Percentiles rank a stretch among this genome's conserved stretches.
These are phyloP conservation scores for Smittia aterrima DNA, from an alignment of 2,888 invertebrate genomes.

Conservation along the genomic window DNA sequence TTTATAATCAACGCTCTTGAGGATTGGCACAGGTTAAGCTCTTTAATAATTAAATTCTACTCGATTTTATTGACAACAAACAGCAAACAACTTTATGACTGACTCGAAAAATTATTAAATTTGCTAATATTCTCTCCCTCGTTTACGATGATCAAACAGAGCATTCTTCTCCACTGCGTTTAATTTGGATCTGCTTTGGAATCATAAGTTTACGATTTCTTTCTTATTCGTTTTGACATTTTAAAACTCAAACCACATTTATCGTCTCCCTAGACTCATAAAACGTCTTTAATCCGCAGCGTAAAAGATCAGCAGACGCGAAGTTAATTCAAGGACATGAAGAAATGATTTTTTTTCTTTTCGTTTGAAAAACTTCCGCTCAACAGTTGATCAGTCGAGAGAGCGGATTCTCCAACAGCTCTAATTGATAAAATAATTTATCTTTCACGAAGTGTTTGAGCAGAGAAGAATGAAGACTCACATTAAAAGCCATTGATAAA, in stretches of 20 bases:
- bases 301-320: neutral
- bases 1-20: neutral
- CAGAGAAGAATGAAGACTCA: conserved; percentile 16
- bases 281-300: neutral
- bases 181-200: neutral
- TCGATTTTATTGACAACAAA: no score
- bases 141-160: conserved; percentile 1
- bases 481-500: conserved; percentile 39
- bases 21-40: neutral
- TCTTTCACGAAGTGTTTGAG: neutral
- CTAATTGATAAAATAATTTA: conserved; percentile 41
- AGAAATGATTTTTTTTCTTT: neutral
- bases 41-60: no score
- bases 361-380: neutral
- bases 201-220: conserved; percentile 3
- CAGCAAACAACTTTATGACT: neutral
- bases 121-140: neutral
- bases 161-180: neutral
- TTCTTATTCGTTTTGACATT: conserved; percentile 1
- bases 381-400: neutral
- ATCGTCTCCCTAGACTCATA: neutral
- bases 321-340: neutral
- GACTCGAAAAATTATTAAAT: neutral
- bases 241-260: conserved; percentile 14
- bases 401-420: no score